Conservation (phyloP, 2,113 vertebrate genomes). For the Zapus hudsonius region DNA sequence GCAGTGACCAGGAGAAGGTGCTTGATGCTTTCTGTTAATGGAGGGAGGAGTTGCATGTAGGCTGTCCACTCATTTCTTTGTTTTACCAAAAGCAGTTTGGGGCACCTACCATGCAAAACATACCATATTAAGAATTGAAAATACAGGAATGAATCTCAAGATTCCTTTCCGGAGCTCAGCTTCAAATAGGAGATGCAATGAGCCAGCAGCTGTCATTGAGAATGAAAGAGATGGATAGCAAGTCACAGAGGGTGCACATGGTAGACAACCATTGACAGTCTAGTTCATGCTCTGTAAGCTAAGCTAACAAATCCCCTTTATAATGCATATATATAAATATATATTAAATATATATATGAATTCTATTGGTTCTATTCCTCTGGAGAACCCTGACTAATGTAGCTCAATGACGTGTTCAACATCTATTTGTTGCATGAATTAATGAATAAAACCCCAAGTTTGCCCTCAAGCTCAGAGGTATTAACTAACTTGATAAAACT, state of each 20-base stretch:
- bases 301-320: too few species aligned
- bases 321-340: too few species aligned
- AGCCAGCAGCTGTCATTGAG: background rate
- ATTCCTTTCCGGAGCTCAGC: background rate
- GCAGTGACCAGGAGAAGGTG: background rate
- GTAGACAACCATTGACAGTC: too few species aligned
- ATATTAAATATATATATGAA: too few species aligned
- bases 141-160: background rate
- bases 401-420: background rate
- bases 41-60: conserved; percentile 4
- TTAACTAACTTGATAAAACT: background rate
- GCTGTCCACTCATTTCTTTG: background rate
- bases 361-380: too few species aligned
- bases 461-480: background rate
- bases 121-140: background rate
- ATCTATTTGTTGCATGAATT: background rate
- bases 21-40: conserved; percentile 14
- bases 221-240: background rate
- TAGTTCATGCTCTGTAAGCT: too few species aligned
- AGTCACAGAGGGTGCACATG: too few species aligned
- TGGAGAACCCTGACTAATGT: too few species aligned
- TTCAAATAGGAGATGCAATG: background rate
- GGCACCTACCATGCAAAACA: background rate
- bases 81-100: background rate
- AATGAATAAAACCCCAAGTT: background rate